Conservation (phyloP, 64 coral and sea anemone genomes). For the Actinia tenebrosa region DNA sequence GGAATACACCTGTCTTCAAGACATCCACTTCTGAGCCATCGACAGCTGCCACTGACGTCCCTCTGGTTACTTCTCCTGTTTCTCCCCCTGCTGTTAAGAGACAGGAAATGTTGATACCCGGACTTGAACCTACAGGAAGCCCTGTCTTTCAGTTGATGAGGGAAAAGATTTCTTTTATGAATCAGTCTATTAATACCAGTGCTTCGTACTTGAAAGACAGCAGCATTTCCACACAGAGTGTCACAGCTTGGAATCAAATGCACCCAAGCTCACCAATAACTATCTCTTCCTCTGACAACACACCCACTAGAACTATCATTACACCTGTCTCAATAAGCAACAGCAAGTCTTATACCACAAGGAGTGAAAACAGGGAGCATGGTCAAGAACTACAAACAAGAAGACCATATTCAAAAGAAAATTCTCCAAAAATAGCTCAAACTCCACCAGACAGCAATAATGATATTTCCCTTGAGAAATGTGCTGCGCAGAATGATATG, state of each 20-base stretch:
- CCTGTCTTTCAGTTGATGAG: not conserved
- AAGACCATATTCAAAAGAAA: not conserved
- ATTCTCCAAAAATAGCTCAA: not conserved
- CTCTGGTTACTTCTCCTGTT: not conserved
- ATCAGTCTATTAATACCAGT: not conserved
- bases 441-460: not conserved
- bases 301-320: not conserved
- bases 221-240: not conserved
- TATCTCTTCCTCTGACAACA: not conserved
- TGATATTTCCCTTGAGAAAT: not conserved
- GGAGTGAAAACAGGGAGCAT: not conserved
- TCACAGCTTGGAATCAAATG: slow-evolving; percentile 1
- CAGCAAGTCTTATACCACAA: not conserved
- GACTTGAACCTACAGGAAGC: not conserved
- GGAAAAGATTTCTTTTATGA: not conserved
- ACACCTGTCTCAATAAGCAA: too few relatives aligned
- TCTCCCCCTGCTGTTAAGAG: not conserved
- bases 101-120: not conserved
- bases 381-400: not conserved
- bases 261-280: not conserved
- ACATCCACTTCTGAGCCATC: not conserved
- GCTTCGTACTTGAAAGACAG: not conserved
- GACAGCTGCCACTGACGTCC: not conserved
- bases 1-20: not conserved
- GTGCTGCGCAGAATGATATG: not conserved